phyloP scores from a whole-genome alignment of 2,888 invertebrate species.

The Galeruca laticollis region DNA sequence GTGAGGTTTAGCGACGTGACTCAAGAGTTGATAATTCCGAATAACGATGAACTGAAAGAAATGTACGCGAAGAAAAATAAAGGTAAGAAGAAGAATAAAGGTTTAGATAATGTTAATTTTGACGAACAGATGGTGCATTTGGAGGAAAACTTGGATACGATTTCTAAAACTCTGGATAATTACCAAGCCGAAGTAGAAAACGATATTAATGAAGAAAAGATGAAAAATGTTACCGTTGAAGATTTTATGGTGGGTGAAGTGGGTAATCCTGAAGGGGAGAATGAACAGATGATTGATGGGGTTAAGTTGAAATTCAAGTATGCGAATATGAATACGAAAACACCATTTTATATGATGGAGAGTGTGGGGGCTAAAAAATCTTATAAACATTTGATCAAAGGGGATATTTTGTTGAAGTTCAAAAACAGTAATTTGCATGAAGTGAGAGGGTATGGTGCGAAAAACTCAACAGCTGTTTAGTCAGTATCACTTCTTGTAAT shows the following conservation, averaged over 20 bases:
- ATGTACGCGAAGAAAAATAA: constrained; percentile 40
- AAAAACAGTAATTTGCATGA: constrained; percentile 61
- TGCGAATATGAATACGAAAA: constrained; percentile 52
- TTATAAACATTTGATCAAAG: constrained; percentile 62
- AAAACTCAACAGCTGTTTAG: constrained; percentile 15
- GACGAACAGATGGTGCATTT: constrained; percentile 49
- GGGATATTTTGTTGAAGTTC: constrained; percentile 61
- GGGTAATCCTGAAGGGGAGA: constrained; percentile 55
- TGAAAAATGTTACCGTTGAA: constrained; percentile 45
- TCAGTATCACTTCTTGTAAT: constrained; percentile 2
- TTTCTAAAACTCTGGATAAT: constrained; percentile 59
- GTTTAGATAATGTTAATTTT: constrained; percentile 56
- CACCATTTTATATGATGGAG: constrained; percentile 48
- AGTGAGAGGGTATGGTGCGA: constrained; percentile 59
- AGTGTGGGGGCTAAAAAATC: constrained; percentile 55
- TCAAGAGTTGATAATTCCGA: constrained; percentile 58
- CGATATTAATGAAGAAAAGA: constrained; percentile 62
- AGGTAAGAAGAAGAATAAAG: constrained; percentile 42
- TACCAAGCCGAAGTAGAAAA: constrained; percentile 65
- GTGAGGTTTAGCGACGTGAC: constrained; percentile 59
- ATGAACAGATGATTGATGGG: constrained; percentile 55
- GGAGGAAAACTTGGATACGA: constrained; percentile 57
- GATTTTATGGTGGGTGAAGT: constrained; percentile 57
- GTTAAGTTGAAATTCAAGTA: constrained; percentile 58
- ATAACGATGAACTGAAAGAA: constrained; percentile 52